Conservation (phyloP, 2,113 vertebrate species). For the Mastomys coucha region DNA sequence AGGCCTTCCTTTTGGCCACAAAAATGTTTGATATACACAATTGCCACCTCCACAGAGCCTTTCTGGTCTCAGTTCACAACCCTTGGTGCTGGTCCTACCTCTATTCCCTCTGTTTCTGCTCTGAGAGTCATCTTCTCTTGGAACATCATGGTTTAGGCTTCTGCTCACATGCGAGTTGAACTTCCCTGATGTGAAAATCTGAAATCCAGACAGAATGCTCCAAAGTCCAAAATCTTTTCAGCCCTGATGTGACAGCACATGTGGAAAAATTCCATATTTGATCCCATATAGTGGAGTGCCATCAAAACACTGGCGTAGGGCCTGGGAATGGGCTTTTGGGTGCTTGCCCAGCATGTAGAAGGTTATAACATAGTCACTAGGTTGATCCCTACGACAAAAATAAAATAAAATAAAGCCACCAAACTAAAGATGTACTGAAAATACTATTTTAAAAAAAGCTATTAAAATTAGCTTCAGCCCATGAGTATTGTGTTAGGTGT, state of each 20-base stretch:
- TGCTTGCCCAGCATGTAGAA: not conserved
- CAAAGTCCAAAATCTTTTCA: not conserved
- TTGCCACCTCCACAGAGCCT: not conserved
- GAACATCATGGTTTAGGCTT: not conserved
- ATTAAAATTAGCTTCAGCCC: not conserved
- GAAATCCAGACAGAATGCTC: not conserved
- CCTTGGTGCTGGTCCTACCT: accelerated
- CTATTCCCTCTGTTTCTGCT: not conserved
- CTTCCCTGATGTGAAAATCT: not conserved
- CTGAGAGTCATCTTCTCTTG: not conserved
- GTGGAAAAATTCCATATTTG: not conserved
- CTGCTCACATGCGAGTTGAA: not conserved
- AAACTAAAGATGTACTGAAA: not conserved
- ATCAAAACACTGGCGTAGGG: not conserved
- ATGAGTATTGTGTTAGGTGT: not conserved
- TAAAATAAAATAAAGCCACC: not conserved
- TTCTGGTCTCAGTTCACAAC: not conserved
- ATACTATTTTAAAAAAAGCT: no score
- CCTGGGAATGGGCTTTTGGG: not conserved
- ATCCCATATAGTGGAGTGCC: not conserved
- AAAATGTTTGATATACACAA: not conserved
- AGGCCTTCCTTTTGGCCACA: not conserved
- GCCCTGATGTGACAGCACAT: not conserved
- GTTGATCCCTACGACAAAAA: not conserved
- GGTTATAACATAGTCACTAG: no score